These are phyloP conservation scores for Omphaloscelis lunosa DNA, from an alignment of 2,888 invertebrate species.

Conservation along the genomic window DNA sequence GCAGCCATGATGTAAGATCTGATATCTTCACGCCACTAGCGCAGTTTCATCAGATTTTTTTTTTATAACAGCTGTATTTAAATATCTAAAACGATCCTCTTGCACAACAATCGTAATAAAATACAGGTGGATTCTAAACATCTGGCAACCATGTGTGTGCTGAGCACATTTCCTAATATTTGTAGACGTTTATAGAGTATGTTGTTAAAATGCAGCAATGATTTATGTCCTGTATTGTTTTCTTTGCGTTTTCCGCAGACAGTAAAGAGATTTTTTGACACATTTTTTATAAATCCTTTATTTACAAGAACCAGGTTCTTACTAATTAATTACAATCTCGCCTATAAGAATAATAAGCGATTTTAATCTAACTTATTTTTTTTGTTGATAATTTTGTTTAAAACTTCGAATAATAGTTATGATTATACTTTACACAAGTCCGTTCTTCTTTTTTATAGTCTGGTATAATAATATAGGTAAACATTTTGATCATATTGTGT, in stretches of 20 bases:
- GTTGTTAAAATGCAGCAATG: not conserved
- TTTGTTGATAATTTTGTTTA: not conserved
- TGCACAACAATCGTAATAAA: conserved; percentile 25
- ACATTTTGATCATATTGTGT: too few species aligned
- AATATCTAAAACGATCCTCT: not conserved
- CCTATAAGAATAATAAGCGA: not conserved
- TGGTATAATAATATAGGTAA: too few species aligned
- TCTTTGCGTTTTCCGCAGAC: not conserved
- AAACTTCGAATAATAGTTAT: too few species aligned
- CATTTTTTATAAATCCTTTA: too few species aligned
- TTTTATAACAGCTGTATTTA: conserved; percentile 8
- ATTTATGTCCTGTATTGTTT: conserved; percentile 1
- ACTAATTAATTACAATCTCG: not conserved
- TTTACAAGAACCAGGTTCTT: not conserved
- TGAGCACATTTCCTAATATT: conserved; percentile 1
- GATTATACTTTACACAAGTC: too few species aligned
- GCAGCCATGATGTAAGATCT: not conserved
- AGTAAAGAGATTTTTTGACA: not conserved
- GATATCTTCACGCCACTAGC: not conserved
- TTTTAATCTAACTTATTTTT: not conserved
- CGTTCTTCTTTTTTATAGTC: too few species aligned
- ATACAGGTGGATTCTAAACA: conserved; percentile 19
- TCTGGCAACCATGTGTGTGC: conserved; percentile 30
- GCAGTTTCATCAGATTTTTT: conserved; percentile 2
- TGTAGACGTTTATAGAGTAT: conserved; percentile 12